These are phyloP conservation scores for Apotomis betuletana DNA, from an alignment of 2,888 invertebrate species.

Conservation along the genomic window DNA sequence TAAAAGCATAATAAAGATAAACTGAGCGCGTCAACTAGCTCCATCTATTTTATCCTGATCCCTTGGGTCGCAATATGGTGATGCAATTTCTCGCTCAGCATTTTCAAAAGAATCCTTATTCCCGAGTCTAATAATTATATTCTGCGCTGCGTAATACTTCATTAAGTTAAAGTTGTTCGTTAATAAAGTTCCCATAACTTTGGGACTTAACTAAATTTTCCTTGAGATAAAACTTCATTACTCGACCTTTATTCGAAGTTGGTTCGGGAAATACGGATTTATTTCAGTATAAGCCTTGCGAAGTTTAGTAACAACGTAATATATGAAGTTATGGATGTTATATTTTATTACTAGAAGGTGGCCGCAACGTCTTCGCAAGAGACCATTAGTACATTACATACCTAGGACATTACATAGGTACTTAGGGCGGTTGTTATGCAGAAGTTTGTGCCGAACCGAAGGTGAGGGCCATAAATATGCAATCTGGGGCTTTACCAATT, in stretches of 20 bases:
- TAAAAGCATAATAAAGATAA: conserved; percentile 5
- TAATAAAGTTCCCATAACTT: conserved; percentile 39
- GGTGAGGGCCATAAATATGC: too few relatives aligned
- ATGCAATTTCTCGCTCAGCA: conserved; percentile 6
- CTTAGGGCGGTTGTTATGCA: too few relatives aligned
- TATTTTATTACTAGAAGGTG: neutral
- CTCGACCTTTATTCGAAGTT: conserved; percentile 40
- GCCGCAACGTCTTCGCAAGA: too few relatives aligned
- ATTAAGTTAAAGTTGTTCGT: conserved; percentile 34
- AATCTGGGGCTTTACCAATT: too few relatives aligned
- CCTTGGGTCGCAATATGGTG: neutral
- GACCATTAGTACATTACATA: too few relatives aligned
- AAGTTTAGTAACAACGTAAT: neutral
- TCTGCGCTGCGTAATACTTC: conserved; percentile 25
- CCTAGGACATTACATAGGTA: too few relatives aligned
- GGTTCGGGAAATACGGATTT: conserved; percentile 27
- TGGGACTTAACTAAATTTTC: conserved; percentile 40
- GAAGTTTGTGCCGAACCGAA: too few relatives aligned
- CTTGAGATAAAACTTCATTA: conserved; percentile 44
- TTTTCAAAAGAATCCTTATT: neutral
- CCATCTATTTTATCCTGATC: neutral
- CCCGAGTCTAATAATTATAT: conserved; percentile 11
- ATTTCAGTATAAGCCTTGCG: conserved; percentile 8
- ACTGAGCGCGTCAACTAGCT: neutral
- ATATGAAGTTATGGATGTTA: neutral